Evolutionary conservation across 2,888 invertebrate genomes (phyloP).

Genomic region (Ochlodes sylvanus): DNA sequence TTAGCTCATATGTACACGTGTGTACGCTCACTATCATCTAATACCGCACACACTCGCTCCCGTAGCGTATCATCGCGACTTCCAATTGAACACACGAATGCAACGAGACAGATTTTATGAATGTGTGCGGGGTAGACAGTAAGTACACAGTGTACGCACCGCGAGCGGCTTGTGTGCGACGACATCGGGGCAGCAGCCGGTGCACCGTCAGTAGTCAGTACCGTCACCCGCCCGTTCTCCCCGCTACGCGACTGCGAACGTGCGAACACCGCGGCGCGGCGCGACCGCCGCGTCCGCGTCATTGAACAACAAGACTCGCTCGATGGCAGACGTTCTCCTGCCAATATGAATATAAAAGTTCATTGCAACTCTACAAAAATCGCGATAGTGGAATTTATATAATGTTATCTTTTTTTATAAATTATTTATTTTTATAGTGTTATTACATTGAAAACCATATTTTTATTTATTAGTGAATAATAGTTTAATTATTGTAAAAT

Average conservation of each 20-base stretch:
- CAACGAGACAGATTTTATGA: conserved; percentile 74
- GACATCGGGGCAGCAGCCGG: conserved; percentile 83
- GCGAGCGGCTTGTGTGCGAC: conserved; percentile 67
- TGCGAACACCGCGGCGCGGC: conserved; percentile 67
- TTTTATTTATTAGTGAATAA: conserved; percentile 83
- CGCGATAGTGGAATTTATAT: conserved; percentile 82
- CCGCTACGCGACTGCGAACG: conserved; percentile 78
- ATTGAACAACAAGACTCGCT: conserved; percentile 84
- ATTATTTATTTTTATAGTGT: conserved; percentile 83
- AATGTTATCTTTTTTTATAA: conserved; percentile 77
- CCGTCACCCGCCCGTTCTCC: conserved; percentile 72
- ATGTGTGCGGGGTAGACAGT: conserved; percentile 61
- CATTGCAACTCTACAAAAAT: conserved; percentile 77
- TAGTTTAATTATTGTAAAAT: conserved; percentile 79
- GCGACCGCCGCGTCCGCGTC: conserved; percentile 79
- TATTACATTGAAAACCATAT: conserved; percentile 73
- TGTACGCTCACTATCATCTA: conserved; percentile 62
- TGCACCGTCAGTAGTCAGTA: conserved; percentile 59
- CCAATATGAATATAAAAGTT: conserved; percentile 82
- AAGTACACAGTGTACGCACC: conserved; percentile 50
- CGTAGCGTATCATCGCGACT: conserved; percentile 63
- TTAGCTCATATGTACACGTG: conserved; percentile 61
- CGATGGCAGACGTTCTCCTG: conserved; percentile 82
- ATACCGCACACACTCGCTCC: conserved; percentile 62
- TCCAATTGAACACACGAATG: conserved; percentile 74